Evolutionary conservation across 2,797 vertebrate genomes (phyloP).

Genomic region (Manis pentadactyla): DNA sequence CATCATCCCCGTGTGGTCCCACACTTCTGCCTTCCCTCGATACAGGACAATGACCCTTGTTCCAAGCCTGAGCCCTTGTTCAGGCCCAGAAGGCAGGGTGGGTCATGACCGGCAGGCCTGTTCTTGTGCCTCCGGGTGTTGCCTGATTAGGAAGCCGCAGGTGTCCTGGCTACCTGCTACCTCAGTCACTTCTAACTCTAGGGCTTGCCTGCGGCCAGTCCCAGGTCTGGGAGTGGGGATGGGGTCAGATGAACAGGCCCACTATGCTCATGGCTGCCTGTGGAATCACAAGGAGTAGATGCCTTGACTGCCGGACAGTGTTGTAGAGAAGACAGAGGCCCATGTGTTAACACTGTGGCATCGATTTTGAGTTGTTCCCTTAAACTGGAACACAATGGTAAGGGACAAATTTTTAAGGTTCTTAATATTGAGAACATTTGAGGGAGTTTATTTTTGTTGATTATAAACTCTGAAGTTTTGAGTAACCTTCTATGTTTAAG

Average conservation of each 20-base stretch:
- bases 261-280: not conserved
- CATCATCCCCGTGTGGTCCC: not conserved
- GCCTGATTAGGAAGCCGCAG: not conserved
- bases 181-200: not conserved
- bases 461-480: conserved; percentile 18
- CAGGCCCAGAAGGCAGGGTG: not conserved
- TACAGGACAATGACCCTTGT: not conserved
- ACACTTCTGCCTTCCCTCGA: not conserved
- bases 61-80: not conserved
- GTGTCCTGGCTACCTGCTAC: not conserved
- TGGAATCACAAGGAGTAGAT: not conserved
- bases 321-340: not conserved
- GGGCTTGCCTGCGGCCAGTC: not conserved
- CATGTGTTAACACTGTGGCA: no score
- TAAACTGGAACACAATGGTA: not conserved
- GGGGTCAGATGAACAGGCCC: not conserved
- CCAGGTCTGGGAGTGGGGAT: not conserved
- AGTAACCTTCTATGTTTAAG: not conserved
- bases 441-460: not conserved
- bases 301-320: not conserved
- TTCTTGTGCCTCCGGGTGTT: not conserved
- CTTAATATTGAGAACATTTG: not conserved
- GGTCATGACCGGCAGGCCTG: not conserved
- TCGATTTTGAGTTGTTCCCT: not conserved
- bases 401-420: not conserved